A percentile compares a stretch with the other conserved stretches of the same genome.
Evolutionary conservation across 2,113 vertebrate species (phyloP).

Genomic region (Indicator maculatus): DNA sequence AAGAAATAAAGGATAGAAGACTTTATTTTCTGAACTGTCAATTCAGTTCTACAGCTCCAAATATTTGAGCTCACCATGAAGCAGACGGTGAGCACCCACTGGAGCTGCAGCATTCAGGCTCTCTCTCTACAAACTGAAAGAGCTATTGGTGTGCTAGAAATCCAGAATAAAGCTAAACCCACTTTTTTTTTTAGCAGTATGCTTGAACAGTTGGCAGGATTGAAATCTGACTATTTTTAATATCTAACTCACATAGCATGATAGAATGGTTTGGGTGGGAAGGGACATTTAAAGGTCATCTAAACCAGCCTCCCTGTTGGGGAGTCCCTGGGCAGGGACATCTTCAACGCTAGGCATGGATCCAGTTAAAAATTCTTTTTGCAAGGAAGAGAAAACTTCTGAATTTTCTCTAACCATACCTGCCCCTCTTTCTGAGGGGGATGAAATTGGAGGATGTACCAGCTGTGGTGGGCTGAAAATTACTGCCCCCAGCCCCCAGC

Average conservation of each 20-base stretch:
- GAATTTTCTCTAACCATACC: neutral
- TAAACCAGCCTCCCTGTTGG: too few relatives aligned
- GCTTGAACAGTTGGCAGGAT: neutral
- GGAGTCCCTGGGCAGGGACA: too few relatives aligned
- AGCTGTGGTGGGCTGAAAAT: too few relatives aligned
- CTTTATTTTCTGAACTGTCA: constrained; percentile 4
- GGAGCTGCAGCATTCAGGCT: neutral
- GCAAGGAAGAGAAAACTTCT: neutral
- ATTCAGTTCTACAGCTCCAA: neutral
- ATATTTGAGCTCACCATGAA: neutral
- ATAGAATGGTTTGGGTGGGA: too few relatives aligned
- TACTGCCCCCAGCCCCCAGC: too few relatives aligned
- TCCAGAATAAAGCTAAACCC: neutral
- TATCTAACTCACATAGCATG: neutral
- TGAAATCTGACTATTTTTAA: neutral
- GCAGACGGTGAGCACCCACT: neutral
- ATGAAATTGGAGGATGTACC: too few relatives aligned
- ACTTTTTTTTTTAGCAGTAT: neutral
- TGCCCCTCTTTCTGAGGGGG: neutral
- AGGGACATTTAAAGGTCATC: too few relatives aligned
- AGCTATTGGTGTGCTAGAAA: neutral
- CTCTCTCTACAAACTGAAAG: neutral
- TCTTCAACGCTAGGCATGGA: neutral
- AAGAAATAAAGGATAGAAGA: neutral
- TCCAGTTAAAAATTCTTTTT: neutral